Conservation (phyloP, 1,140 invertebrate genomes). For the Zaprionus ornatus region DNA sequence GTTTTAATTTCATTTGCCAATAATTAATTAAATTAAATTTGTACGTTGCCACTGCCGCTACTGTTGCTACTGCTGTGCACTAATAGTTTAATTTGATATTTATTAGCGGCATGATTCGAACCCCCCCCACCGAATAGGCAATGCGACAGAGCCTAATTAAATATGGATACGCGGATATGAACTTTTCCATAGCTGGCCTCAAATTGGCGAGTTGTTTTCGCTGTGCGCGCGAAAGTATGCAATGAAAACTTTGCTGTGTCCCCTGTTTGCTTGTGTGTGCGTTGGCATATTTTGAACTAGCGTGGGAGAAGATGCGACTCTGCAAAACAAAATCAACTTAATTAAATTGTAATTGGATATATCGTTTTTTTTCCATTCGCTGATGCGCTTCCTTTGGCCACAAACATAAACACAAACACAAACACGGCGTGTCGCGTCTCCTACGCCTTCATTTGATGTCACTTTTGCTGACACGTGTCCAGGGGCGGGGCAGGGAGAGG, state of each 20-base stretch:
- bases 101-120: neutral
- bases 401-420: constrained; percentile 27
- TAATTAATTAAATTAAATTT: neutral
- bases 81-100: neutral
- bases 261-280: neutral
- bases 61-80: neutral
- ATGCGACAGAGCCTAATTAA: neutral
- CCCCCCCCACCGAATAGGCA: neutral
- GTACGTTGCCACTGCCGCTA: neutral
- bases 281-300: constrained; percentile 17
- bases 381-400: constrained; percentile 17
- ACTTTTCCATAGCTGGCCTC: neutral
- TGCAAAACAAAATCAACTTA: constrained; percentile 58
- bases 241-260: neutral
- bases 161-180: neutral
- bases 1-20: neutral
- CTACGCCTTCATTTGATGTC: constrained; percentile 35
- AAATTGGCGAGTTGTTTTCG: neutral
- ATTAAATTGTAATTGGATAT: constrained; percentile 78
- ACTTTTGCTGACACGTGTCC: constrained; percentile 21
- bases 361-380: constrained; percentile 32
- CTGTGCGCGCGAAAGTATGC: constrained; percentile 29
- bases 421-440: constrained; percentile 25
- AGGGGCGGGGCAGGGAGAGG: neutral
- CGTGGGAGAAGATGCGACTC: constrained; percentile 20